These are phyloP conservation scores for Ethmia dodecea DNA, from an alignment of 2,888 invertebrate genomes.

Conservation along the genomic window DNA sequence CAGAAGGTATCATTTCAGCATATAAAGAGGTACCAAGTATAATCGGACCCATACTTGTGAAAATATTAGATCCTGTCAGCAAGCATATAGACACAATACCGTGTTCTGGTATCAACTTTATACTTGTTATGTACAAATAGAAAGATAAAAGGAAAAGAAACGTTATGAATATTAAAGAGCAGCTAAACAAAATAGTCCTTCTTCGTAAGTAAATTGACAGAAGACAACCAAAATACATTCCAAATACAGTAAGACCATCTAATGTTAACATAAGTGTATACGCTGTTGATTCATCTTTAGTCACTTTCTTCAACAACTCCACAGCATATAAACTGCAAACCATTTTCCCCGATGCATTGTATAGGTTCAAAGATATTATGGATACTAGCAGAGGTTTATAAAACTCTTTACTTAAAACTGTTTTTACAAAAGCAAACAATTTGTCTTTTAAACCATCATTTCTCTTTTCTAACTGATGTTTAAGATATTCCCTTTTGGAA, in stretches of 20 bases:
- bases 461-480: constrained; percentile 13
- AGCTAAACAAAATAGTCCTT: constrained; percentile 35
- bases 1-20: constrained; percentile 45
- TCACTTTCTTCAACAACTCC: constrained; percentile 40
- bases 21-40: constrained; percentile 43
- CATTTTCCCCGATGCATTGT: constrained; percentile 27
- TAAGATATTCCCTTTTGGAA: constrained; percentile 20
- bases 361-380: not conserved
- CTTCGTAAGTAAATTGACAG: constrained; percentile 37
- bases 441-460: constrained; percentile 15
- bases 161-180: constrained; percentile 33
- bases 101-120: constrained; percentile 31
- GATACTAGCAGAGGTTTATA: constrained; percentile 30
- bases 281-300: constrained; percentile 35
- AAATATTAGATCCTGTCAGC: constrained; percentile 38
- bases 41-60: constrained; percentile 49
- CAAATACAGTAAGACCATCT: constrained; percentile 48
- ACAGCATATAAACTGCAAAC: constrained; percentile 40
- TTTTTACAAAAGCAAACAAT: constrained; percentile 19
- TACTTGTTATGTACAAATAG: constrained; percentile 39
- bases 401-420: constrained; percentile 24
- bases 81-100: constrained; percentile 35
- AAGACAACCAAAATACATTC: constrained; percentile 45
- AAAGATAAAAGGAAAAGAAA: constrained; percentile 41
- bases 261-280: constrained; percentile 49